Percentiles rank a stretch among this genome's conserved stretches.
These are phyloP conservation scores for Semnornis frantzii DNA, from an alignment of 2,113 vertebrate genomes.

Conservation along the genomic window DNA sequence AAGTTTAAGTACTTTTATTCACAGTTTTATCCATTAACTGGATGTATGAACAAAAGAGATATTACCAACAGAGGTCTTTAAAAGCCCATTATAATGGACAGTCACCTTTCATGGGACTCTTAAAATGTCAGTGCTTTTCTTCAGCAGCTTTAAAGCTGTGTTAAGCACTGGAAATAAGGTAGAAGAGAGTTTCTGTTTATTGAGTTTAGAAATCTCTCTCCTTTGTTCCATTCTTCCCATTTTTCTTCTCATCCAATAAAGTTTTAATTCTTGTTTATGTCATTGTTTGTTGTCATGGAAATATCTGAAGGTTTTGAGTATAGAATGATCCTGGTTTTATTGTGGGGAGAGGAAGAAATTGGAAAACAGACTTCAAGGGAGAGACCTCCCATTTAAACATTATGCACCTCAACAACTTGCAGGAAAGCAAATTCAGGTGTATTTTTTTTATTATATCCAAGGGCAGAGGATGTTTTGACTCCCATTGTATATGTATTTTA, in stretches of 20 bases:
- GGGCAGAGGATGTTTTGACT: slow-evolving; percentile 2
- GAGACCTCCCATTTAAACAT: background rate
- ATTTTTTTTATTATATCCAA: background rate
- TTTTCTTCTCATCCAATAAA: slow-evolving; percentile 9
- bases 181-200: slow-evolving; percentile 1
- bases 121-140: background rate
- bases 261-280: slow-evolving; percentile 23
- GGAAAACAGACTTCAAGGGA: background rate
- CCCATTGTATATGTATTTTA: slow-evolving; percentile 1
- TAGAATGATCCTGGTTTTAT: slow-evolving; percentile 5
- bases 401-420: background rate
- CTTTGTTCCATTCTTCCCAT: background rate
- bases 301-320: slow-evolving; percentile 15
- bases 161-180: background rate
- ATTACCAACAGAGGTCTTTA: background rate
- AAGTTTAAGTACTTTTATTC: background rate
- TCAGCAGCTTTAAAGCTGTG: background rate
- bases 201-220: background rate
- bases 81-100: background rate
- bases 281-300: slow-evolving; percentile 46
- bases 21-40: background rate
- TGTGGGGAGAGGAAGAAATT: background rate
- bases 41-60: background rate
- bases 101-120: background rate
- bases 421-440: background rate